Conservation (phyloP, 1,140 invertebrate species). For the Ips nitidus region DNA sequence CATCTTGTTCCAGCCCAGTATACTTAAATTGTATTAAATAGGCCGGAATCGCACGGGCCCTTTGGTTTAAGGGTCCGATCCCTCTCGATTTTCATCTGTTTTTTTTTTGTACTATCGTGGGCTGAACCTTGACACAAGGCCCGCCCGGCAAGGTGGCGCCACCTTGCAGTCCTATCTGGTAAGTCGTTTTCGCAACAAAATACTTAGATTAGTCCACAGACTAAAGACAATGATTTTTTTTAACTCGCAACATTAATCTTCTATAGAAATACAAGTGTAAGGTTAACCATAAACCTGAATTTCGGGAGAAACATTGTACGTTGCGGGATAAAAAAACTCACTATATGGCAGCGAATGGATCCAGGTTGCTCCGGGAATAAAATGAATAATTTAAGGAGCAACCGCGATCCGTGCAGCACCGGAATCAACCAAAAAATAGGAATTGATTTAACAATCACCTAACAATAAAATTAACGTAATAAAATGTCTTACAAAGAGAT, state of each 20-base stretch:
- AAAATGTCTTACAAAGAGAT: background rate
- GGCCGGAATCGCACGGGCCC: constrained; percentile 18
- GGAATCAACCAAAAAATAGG: constrained; percentile 13
- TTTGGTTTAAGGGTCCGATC: constrained; percentile 39
- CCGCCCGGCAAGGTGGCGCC: constrained; percentile 38
- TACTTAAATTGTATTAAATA: background rate
- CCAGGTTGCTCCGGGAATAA: constrained; percentile 22
- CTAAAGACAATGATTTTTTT: no score
- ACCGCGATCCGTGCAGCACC: constrained; percentile 8
- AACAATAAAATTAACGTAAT: constrained; percentile 51
- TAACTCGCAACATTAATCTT: background rate
- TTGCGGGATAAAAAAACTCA: background rate
- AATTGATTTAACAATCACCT: constrained; percentile 53
- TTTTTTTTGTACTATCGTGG: constrained; percentile 49
- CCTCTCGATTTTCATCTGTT: constrained; percentile 42
- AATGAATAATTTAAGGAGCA: constrained; percentile 42
- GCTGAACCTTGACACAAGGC: constrained; percentile 49
- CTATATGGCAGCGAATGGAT: background rate
- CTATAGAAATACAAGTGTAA: no score
- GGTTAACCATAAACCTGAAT: no score
- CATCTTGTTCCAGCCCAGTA: constrained; percentile 31
- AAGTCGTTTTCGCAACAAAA: constrained; percentile 39
- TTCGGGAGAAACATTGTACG: no score
- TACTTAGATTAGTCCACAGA: background rate
- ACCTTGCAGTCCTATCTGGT: constrained; percentile 39